These are phyloP conservation scores for Noctua janthe DNA, from an alignment of 2,888 invertebrate species.

Conservation along the genomic window DNA sequence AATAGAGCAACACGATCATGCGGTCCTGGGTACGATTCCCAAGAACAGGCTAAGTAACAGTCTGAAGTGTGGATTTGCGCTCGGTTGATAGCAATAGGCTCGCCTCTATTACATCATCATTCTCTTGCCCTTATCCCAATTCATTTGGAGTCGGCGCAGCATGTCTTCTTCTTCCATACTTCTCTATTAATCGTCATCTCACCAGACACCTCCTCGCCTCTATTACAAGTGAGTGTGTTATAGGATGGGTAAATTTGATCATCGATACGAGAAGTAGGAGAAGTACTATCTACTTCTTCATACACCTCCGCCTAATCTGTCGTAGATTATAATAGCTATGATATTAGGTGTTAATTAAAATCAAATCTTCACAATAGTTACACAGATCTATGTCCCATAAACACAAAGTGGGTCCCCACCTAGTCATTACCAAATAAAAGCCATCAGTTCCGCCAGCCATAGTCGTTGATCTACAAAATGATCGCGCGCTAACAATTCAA, in stretches of 20 bases:
- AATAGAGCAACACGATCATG: not conserved
- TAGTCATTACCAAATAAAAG: constrained; percentile 61
- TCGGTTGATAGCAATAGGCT: not conserved
- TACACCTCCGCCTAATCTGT: not conserved
- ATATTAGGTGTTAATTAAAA: not conserved
- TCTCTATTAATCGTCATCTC: too few relatives aligned
- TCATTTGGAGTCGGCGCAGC: too few relatives aligned
- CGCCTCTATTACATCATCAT: too few relatives aligned
- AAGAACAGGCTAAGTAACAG: not conserved
- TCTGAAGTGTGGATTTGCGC: not conserved
- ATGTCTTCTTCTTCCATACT: too few relatives aligned
- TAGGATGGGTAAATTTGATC: not conserved
- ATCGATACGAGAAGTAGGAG: not conserved
- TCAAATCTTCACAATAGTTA: not conserved
- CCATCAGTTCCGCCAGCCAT: constrained; percentile 59
- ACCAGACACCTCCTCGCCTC: not conserved
- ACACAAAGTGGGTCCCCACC: constrained; percentile 1
- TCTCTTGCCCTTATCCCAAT: too few relatives aligned
- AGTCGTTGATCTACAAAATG: constrained; percentile 58
- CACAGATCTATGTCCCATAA: not conserved
- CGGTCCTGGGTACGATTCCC: not conserved
- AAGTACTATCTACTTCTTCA: not conserved
- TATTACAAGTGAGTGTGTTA: not conserved
- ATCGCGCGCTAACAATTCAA: constrained; percentile 61
- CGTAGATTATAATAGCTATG: not conserved